Conservation (phyloP, 1,140 invertebrate species). For the Cotesia vestalis region DNA sequence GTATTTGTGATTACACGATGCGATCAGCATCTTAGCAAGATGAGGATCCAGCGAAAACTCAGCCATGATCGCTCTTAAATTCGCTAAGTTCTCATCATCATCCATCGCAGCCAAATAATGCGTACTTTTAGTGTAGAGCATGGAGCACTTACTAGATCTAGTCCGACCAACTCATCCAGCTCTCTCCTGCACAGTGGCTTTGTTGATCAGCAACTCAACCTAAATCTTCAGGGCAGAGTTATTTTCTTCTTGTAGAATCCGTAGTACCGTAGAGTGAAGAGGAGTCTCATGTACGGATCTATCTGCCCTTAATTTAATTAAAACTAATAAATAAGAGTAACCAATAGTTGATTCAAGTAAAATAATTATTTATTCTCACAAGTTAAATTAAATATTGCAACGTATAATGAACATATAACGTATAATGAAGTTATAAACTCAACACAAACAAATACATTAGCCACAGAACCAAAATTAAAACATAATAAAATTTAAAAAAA, state of each 20-base stretch:
- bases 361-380: too few species aligned
- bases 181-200: conserved; percentile 96
- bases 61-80: conserved; percentile 98
- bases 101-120: conserved; percentile 98
- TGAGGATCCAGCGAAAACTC: conserved; percentile 99
- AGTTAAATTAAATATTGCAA: too few species aligned
- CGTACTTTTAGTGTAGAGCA: conserved; percentile 98
- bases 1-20: conserved; percentile 96
- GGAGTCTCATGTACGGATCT: conserved; percentile 78
- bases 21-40: conserved; percentile 98
- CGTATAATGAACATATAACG: too few species aligned
- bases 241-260: conserved; percentile 89
- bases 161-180: conserved; percentile 97
- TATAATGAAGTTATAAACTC: too few species aligned
- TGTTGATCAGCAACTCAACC: conserved; percentile 98
- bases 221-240: conserved; percentile 93
- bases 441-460: too few species aligned
- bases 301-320: conserved; percentile 58
- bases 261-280: conserved; percentile 83
- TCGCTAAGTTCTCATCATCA: conserved; percentile 95
- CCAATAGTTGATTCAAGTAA: too few species aligned
- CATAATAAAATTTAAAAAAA: too few species aligned
- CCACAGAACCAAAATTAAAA: too few species aligned
- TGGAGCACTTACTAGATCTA: conserved; percentile 96
- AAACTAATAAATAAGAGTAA: too few species aligned